These are phyloP conservation scores for Calyptomena viridis DNA, from an alignment of 2,113 vertebrate genomes.

Conservation along the genomic window DNA sequence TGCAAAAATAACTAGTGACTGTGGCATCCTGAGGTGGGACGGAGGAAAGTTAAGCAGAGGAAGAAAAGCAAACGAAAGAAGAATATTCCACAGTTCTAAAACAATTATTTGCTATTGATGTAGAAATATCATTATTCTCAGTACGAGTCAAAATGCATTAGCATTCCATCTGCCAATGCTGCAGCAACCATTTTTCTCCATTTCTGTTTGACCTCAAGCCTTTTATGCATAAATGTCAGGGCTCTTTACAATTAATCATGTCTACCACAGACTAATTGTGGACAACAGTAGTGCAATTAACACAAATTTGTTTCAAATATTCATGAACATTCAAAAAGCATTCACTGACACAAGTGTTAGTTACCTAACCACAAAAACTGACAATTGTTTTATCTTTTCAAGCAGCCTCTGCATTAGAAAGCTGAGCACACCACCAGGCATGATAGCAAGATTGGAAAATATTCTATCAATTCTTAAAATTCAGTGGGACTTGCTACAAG, in stretches of 20 bases:
- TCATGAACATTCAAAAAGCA: conserved; percentile 65
- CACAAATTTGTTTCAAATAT: conserved; percentile 73
- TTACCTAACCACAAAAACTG: conserved; percentile 45
- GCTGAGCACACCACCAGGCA: conserved; percentile 21
- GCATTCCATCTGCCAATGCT: conserved; percentile 65
- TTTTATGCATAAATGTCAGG: conserved; percentile 80
- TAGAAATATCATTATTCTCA: conserved; percentile 54
- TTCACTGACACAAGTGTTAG: conserved; percentile 39
- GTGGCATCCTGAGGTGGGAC: background rate
- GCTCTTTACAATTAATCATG: conserved; percentile 79
- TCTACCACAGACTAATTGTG: conserved; percentile 77
- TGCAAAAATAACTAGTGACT: background rate
- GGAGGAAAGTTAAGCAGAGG: background rate
- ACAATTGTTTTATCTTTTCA: conserved; percentile 27
- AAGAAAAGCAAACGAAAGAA: background rate
- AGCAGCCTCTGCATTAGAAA: background rate
- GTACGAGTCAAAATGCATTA: conserved; percentile 64
- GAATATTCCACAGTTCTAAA: background rate
- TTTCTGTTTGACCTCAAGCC: conserved; percentile 79
- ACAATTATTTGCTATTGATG: conserved; percentile 53
- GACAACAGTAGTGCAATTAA: conserved; percentile 77
- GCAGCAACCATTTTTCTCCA: conserved; percentile 68
- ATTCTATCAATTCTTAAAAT: conserved; percentile 14
- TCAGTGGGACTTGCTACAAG: background rate
- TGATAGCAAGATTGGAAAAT: background rate